phyloP scores from a whole-genome alignment of 2,888 invertebrate species.

The Pomacea canaliculata region DNA sequence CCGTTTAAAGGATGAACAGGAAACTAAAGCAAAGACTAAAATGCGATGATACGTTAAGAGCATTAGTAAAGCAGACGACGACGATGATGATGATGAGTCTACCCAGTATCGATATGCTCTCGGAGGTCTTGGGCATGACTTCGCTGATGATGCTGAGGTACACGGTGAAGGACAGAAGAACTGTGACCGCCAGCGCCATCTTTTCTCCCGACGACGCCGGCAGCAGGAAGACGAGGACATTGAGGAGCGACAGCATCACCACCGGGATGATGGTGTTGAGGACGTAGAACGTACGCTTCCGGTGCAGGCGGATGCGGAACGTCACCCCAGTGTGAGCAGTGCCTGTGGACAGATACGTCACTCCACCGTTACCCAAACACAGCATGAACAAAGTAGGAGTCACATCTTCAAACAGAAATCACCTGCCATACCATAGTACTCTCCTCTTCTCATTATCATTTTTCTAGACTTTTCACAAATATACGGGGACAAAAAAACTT shows the following conservation, averaged over 20 bases:
- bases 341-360: slow-evolving; percentile 7
- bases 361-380: too few relatives aligned
- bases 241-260: slow-evolving; percentile 48
- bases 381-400: too few relatives aligned
- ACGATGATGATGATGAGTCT: neutral
- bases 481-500: accelerated
- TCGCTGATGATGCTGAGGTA: slow-evolving; percentile 53
- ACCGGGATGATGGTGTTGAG: slow-evolving; percentile 52
- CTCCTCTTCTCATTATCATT: too few relatives aligned
- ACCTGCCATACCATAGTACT: too few relatives aligned
- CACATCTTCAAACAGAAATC: too few relatives aligned
- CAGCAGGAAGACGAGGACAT: slow-evolving; percentile 49
- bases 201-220: slow-evolving; percentile 52
- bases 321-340: slow-evolving; percentile 41
- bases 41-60: too few relatives aligned
- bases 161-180: slow-evolving; percentile 52
- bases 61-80: too few relatives aligned
- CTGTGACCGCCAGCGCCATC: slow-evolving; percentile 53
- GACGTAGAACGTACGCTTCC: slow-evolving; percentile 49
- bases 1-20: too few relatives aligned
- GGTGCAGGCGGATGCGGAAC: slow-evolving; percentile 39
- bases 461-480: too few relatives aligned
- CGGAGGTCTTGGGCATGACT: slow-evolving; percentile 54
- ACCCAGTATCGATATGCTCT: slow-evolving; percentile 53
- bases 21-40: too few relatives aligned